A percentile compares a stretch with the other conserved stretches of the same genome.
Evolutionary conservation across 2,113 vertebrate species (phyloP).

Genomic region (Cyphomyrus plagiostoma): DNA sequence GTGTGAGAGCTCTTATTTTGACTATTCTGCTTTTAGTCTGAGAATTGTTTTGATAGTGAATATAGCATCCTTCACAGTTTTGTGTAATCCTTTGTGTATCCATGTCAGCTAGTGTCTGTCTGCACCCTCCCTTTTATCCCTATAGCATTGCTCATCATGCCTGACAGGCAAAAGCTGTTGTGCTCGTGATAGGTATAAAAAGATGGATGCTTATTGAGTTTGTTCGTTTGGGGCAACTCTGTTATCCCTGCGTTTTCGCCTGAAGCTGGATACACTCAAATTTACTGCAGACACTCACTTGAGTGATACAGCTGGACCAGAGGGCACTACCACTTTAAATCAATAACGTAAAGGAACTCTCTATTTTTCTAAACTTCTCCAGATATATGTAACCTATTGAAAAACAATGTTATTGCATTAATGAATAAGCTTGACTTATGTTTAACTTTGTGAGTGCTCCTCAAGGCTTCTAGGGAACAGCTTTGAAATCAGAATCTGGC

Average conservation of each 20-base stretch:
- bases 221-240: background rate
- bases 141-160: background rate
- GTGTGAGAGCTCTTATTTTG: background rate
- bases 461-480: background rate
- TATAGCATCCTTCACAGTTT: background rate
- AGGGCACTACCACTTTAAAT: background rate
- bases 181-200: background rate
- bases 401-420: background rate
- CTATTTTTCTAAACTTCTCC: background rate
- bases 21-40: background rate
- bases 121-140: background rate
- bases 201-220: background rate
- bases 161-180: background rate
- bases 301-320: background rate
- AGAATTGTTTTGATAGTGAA: constrained; percentile 1
- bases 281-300: background rate
- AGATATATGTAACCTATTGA: background rate
- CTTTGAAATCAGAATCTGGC: background rate
- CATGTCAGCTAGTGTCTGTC: background rate
- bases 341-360: background rate
- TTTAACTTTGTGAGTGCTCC: background rate
- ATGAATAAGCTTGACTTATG: background rate
- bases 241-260: background rate
- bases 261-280: background rate
- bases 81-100: constrained; percentile 4